Evolutionary conservation across 2,888 invertebrate genomes (phyloP).

Genomic region (Drosophila meridionalis): DNA sequence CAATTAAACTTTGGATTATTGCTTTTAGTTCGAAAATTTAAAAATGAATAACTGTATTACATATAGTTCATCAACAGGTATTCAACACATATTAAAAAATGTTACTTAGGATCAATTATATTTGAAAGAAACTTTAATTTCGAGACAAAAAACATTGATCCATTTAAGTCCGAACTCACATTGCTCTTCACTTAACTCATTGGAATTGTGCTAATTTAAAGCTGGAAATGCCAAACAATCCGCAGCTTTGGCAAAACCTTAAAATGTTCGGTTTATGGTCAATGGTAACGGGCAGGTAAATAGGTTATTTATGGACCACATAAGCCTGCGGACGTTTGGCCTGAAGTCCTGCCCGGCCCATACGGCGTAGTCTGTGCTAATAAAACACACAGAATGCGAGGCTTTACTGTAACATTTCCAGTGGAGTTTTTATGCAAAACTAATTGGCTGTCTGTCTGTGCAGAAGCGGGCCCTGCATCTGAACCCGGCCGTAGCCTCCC

Average conservation of each 20-base stretch:
- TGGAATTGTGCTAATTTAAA: slow-evolving; percentile 20
- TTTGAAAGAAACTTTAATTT: neutral
- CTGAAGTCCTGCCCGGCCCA: neutral
- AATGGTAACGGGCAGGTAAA: slow-evolving; percentile 40
- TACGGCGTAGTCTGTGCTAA: slow-evolving; percentile 21
- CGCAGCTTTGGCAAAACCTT: slow-evolving; percentile 42
- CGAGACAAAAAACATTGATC: slow-evolving; percentile 6
- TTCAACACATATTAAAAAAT: neutral
- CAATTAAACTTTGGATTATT: no score
- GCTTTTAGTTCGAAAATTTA: neutral
- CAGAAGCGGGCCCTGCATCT: slow-evolving; percentile 20
- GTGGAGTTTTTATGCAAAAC: slow-evolving; percentile 76
- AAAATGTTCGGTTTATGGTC: slow-evolving; percentile 66
- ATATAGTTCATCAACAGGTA: neutral
- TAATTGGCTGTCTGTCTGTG: slow-evolving; percentile 62
- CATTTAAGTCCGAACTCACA: neutral
- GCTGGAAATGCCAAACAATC: slow-evolving; percentile 42
- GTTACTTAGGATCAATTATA: neutral
- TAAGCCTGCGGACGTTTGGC: slow-evolving; percentile 38
- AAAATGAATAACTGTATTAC: neutral
- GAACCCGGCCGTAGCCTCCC: slow-evolving; percentile 23
- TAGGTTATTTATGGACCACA: slow-evolving; percentile 69
- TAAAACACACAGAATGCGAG: slow-evolving; percentile 59
- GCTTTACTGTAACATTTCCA: slow-evolving; percentile 47
- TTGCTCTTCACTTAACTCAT: slow-evolving; percentile 17